phyloP scores from a whole-genome alignment of 30 jellyfish, hydroid and myxozoan genomes.

The Sanderia malayensis region DNA sequence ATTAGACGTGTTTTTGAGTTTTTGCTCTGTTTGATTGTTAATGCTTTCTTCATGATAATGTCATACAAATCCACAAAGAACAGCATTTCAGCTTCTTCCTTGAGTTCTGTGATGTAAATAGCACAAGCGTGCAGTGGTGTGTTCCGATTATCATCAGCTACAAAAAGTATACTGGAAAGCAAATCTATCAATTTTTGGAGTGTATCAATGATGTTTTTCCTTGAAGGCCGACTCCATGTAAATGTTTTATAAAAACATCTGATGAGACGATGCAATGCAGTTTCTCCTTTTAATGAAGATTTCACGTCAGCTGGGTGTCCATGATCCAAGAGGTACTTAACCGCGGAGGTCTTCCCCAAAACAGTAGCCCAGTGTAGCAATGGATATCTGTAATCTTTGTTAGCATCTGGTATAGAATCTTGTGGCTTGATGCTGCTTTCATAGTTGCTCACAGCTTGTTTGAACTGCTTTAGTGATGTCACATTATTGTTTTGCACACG shows the following conservation, averaged over 20 bases:
- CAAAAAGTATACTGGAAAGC: slow-evolving; percentile 54
- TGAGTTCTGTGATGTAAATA: slow-evolving; percentile 16
- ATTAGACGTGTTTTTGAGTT: slow-evolving; percentile 10
- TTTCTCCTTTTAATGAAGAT: slow-evolving; percentile 51
- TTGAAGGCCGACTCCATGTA: neutral
- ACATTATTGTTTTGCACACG: slow-evolving; percentile 34
- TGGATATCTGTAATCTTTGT: slow-evolving; percentile 63
- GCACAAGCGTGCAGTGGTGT: slow-evolving; percentile 92
- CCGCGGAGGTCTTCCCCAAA: slow-evolving; percentile 63
- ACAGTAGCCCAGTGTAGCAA: slow-evolving; percentile 86
- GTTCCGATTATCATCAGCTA: slow-evolving; percentile 57
- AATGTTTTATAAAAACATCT: slow-evolving; percentile 28
- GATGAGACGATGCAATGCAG: slow-evolving; percentile 68
- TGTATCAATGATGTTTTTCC: neutral
- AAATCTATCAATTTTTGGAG: slow-evolving; percentile 22
- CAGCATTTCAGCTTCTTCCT: neutral
- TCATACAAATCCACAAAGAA: slow-evolving; percentile 11
- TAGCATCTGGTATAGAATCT: slow-evolving; percentile 59
- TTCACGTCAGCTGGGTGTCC: slow-evolving; percentile 42
- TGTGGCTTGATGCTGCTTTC: slow-evolving; percentile 23
- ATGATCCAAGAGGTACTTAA: slow-evolving; percentile 27
- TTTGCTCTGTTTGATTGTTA: slow-evolving; percentile 18
- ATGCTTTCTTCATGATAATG: slow-evolving; percentile 35
- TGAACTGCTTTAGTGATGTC: slow-evolving; percentile 35
- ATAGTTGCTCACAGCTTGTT: slow-evolving; percentile 15